Evolutionary conservation across 2,113 vertebrate species (phyloP).

Genomic region (Grammomys dolichurus): DNA sequence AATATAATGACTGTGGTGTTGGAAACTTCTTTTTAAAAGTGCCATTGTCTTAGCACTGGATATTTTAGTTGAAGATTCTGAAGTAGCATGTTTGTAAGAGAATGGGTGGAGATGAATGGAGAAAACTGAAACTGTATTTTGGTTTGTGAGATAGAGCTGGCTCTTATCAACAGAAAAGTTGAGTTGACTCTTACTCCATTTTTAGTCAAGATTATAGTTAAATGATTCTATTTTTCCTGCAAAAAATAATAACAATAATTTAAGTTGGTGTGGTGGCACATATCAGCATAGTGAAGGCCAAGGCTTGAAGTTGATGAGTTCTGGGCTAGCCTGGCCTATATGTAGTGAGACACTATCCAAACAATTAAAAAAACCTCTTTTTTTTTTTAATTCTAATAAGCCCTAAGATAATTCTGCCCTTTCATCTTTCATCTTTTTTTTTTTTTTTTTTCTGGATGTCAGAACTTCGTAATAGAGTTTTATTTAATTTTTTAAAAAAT

Average conservation of each 20-base stretch:
- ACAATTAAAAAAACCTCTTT: neutral
- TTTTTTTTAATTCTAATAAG: constrained; percentile 1
- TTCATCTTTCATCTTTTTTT: neutral
- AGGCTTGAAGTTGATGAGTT: neutral
- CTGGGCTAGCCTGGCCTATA: neutral
- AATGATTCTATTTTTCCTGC: neutral
- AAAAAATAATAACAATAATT: neutral
- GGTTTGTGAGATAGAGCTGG: constrained; percentile 14
- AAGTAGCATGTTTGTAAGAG: constrained; percentile 10
- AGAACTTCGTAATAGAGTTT: constrained; percentile 15
- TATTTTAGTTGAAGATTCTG: constrained; percentile 34
- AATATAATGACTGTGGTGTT: constrained; percentile 18
- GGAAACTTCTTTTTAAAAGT: neutral
- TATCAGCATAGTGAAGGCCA: neutral
- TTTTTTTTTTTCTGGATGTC: constrained; percentile 15
- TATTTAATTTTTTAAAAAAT: neutral
- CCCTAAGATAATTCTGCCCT: constrained; percentile 12
- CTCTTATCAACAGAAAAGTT: constrained; percentile 11
- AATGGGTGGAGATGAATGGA: neutral
- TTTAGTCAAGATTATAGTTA: constrained; percentile 35
- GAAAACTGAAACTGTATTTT: constrained; percentile 34
- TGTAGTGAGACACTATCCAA: neutral
- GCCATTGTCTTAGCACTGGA: neutral
- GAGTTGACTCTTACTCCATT: neutral
- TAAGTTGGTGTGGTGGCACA: neutral